A percentile compares a stretch with the other conserved stretches of the same genome.
Conservation (phyloP, 2,888 invertebrate genomes). For the Acrobasis suavella region DNA sequence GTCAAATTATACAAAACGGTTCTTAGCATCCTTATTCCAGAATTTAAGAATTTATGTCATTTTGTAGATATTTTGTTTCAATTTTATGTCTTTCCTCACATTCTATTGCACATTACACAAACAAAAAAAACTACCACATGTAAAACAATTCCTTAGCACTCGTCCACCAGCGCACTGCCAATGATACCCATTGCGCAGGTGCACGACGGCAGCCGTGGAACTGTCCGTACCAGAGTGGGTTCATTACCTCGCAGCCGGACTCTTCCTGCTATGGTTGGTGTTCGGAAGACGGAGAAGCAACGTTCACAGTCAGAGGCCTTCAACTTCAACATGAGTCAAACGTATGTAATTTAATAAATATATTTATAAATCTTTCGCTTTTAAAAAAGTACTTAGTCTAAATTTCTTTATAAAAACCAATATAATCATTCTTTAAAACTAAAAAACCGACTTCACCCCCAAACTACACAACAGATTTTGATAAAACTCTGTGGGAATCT, state of each 20-base stretch:
- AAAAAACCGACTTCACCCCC: too few relatives aligned
- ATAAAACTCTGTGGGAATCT: too few relatives aligned
- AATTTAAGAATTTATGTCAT: too few relatives aligned
- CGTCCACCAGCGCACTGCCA: slow-evolving; percentile 37
- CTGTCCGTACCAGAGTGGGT: slow-evolving; percentile 73
- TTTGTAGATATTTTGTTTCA: not conserved
- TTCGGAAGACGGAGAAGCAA: slow-evolving; percentile 64
- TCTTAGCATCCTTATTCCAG: too few relatives aligned
- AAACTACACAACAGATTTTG: too few relatives aligned
- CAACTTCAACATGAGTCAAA: slow-evolving; percentile 55
- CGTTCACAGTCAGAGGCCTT: slow-evolving; percentile 44
- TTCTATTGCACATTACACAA: slow-evolving; percentile 9
- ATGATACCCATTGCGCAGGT: slow-evolving; percentile 57
- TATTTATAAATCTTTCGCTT: not conserved
- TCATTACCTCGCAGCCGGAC: slow-evolving; percentile 68
- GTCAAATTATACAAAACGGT: too few relatives aligned
- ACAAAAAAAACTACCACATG: slow-evolving; percentile 49
- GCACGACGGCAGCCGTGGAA: slow-evolving; percentile 76
- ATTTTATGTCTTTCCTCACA: not conserved
- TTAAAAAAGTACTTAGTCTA: not conserved
- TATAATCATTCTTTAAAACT: too few relatives aligned
- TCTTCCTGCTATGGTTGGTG: slow-evolving; percentile 71
- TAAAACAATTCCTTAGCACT: slow-evolving; percentile 36
- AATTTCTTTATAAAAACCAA: too few relatives aligned
- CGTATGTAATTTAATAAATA: slow-evolving; percentile 48